Evolutionary conservation across 2,113 vertebrate genomes (phyloP).

Genomic region (Plestiodon gilberti): DNA sequence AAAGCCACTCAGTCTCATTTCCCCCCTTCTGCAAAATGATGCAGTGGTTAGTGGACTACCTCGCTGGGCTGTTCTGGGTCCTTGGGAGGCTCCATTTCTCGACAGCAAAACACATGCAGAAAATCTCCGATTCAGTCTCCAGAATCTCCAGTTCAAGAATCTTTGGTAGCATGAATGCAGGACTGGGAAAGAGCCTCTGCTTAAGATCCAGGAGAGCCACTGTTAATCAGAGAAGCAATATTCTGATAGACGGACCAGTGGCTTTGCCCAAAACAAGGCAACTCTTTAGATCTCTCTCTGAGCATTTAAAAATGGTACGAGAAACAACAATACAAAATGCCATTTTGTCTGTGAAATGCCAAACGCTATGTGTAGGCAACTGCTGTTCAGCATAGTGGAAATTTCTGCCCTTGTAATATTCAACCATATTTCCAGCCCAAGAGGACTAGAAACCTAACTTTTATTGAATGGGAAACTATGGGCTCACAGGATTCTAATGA

Average conservation of each 20-base stretch:
- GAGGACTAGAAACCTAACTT: background rate
- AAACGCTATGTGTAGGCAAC: too few relatives aligned
- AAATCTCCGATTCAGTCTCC: background rate
- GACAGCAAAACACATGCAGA: background rate
- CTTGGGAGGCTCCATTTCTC: background rate
- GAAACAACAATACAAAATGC: too few relatives aligned
- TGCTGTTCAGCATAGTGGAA: background rate
- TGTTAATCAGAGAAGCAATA: too few relatives aligned
- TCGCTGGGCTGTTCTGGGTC: background rate
- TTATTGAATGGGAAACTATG: background rate
- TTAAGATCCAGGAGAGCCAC: too few relatives aligned
- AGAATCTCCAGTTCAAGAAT: background rate
- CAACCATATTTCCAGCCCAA: background rate
- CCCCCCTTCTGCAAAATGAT: background rate
- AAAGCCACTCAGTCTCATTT: background rate
- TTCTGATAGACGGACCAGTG: background rate
- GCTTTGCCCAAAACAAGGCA: too few relatives aligned
- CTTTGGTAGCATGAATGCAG: background rate
- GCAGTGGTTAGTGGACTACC: background rate
- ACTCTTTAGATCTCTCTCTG: too few relatives aligned
- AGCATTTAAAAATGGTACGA: too few relatives aligned
- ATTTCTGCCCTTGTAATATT: background rate
- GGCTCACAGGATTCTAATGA: background rate
- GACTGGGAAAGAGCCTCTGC: too few relatives aligned
- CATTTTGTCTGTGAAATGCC: too few relatives aligned